Base-by-base conservation (phyloP, 1,140 invertebrate genomes). In the Saccostrea cuccullata region DNA sequence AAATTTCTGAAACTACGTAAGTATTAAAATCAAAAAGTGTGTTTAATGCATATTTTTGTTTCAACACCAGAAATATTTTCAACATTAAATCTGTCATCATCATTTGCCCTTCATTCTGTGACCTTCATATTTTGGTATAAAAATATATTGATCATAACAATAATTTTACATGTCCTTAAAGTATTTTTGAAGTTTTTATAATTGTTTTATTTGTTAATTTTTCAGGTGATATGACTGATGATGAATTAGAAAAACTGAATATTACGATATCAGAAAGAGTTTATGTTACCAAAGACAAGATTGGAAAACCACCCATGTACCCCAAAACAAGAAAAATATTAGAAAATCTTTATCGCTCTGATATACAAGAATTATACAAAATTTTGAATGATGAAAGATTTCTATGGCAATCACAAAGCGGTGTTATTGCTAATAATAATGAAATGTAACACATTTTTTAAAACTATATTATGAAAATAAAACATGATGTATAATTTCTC, bases 231-330 rank as follows among this genome's bases (percentile, higher is more conserved):
- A 23, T 84, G 26, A 55, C 36, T 55, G 82, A 84, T 55, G n/a
- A 23, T 55, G 82, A 84, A n/a, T 20, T 84, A 26, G 30, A 23
- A 26, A 84, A 56, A 84, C 26, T 23, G 15, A 56, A 56, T 23
- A 55, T 84, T 55, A 56, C 40, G 17, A 23, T 20, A 56, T 55
- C 82, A 56, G 6, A 55, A 26, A 47, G 82, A 84, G 70, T 30
- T 15, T 77, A 77, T 77, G 70, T 77, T 30, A 77, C 70, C 30
- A 77, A 77, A 77, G 26, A 77, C 70, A 77, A 77, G 30, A 15
- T 77, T 30, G 70, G 70, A 30, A 77, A 77, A 77, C 23, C 23
- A 5, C 26, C 70, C 5, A 77, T 77, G 70, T 36, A 30, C 23
- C 12, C 30, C 9, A 13, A 77, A 77, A 77, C 70, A 15, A 77